Base-by-base conservation (phyloP, 2,888 invertebrate species). In the Hyalella azteca region DNA sequence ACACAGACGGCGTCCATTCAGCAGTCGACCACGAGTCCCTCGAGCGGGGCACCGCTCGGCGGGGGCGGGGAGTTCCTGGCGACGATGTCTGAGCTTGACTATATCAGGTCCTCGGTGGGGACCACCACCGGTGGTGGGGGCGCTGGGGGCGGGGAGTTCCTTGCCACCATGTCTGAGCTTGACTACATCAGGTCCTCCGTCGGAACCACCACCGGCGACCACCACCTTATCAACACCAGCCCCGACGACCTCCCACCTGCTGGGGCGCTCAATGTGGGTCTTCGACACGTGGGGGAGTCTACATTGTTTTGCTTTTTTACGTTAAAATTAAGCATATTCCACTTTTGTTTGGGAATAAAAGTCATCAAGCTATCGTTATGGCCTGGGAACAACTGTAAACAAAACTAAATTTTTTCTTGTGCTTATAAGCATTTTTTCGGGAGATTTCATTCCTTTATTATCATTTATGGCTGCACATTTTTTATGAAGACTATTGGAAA, bases 161-260 rank as follows among this genome's bases (percentile, higher is more conserved):
- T 75, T 26, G 75, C 75, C 40, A 75, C 75, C 40, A 75, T 75
- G 75, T 75, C 75, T 13, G 75, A 75, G 75, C 41, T 45, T 40
- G 75, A 75, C 22, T 75, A 75, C 45, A 75, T 75, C 75, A 75
- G 75, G 45, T 75, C 75, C 11, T 75, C 75, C 75, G 75, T 75
- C 19, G 75, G 75, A 3, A 75, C 75, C 45, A 75, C 26, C n/a
- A 75, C 75, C 75, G 75, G 45, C 36, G 75, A 75, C 45, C 40
- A 75, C 29, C 40, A 75, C 75, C 40, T 75, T 22, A 40, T 75
- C 75, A 75, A 75, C 75, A 75, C 75, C 75, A 75, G 40, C 75
- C 40, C 75, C 26, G 45, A 45, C 36, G 66, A 39, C 19, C 26
- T n/a, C n/a, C n/a, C n/a, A n/a, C n/a, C n/a, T n/a, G n/a, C n/a